A percentile compares a stretch with the other conserved stretches of the same genome.
These are phyloP conservation scores for Mizuhopecten yessoensis DNA, from an alignment of 1,140 invertebrate genomes.

Conservation along the genomic window DNA sequence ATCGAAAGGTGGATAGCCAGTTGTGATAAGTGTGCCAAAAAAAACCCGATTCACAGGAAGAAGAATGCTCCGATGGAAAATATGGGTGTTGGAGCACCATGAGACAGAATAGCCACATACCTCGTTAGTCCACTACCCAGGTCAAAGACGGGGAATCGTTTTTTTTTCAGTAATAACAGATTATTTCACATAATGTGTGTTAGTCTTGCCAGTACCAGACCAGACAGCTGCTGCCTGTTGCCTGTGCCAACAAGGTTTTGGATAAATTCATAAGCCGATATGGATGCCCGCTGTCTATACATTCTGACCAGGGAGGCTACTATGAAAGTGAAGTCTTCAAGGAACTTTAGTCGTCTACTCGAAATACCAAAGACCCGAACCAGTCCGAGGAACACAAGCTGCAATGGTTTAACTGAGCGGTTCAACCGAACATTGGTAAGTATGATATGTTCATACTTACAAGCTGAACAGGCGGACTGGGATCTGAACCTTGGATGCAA, in stretches of 20 bases:
- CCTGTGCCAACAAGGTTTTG: constrained; percentile 78
- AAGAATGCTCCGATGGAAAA: background rate
- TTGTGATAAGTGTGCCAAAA: too few species aligned
- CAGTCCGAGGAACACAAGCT: constrained; percentile 55
- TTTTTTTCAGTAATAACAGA: too few species aligned
- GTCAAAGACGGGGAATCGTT: too few species aligned
- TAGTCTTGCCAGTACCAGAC: constrained; percentile 67
- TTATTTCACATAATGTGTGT: background rate
- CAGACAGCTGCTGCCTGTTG: constrained; percentile 67
- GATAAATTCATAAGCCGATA: constrained; percentile 74
- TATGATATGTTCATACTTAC: constrained; percentile 56
- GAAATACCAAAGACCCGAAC: constrained; percentile 61
- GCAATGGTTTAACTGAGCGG: constrained; percentile 53
- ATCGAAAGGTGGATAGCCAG: too few species aligned
- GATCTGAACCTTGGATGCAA: constrained; percentile 55
- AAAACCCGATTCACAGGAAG: too few species aligned
- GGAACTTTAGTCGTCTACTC: constrained; percentile 58
- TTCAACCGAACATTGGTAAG: constrained; percentile 52
- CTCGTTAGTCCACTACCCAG: too few species aligned
- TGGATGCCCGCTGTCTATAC: constrained; percentile 54
- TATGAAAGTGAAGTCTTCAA: constrained; percentile 59
- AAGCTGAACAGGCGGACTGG: constrained; percentile 53
- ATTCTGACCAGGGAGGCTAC: constrained; percentile 62
- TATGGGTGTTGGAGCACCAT: too few species aligned
- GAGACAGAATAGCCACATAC: too few species aligned